Evolutionary conservation across 92 coral and sea anemone species (phyloP).

Genomic region (Umimayanthus chanpuru): DNA sequence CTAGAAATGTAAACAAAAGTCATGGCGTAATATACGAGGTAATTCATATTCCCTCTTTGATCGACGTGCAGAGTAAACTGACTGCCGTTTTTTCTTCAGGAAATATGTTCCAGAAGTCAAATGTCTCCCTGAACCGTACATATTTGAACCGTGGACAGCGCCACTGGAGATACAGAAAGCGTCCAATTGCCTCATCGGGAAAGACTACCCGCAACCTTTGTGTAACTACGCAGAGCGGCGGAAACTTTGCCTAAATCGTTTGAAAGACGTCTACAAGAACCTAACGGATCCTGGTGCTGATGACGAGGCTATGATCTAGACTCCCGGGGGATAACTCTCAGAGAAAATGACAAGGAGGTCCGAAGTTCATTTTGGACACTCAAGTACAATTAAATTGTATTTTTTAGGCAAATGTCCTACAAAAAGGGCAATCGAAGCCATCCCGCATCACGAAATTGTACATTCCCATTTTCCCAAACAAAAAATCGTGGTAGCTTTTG

Average conservation of each 20-base stretch:
- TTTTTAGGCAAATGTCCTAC: too few species aligned
- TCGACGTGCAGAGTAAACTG: too few species aligned
- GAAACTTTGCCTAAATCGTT: constrained; percentile 62
- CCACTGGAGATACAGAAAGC: constrained; percentile 73
- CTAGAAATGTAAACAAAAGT: too few species aligned
- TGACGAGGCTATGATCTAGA: constrained; percentile 8
- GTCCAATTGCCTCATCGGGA: constrained; percentile 80
- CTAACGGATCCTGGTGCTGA: constrained; percentile 65
- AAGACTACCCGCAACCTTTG: constrained; percentile 82
- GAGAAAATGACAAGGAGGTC: too few species aligned
- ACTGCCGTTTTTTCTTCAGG: constrained; percentile 43
- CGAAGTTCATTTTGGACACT: too few species aligned
- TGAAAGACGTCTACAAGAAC: constrained; percentile 68
- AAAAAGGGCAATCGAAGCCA: too few species aligned
- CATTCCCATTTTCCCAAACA: too few species aligned
- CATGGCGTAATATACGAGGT: too few species aligned
- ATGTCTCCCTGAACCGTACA: constrained; percentile 82
- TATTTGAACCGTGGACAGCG: constrained; percentile 90
- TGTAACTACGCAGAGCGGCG: constrained; percentile 72
- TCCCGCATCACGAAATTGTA: too few species aligned
- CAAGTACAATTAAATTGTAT: too few species aligned
- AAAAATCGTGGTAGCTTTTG: too few species aligned
- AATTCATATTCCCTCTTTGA: too few species aligned
- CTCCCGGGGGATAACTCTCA: neutral
- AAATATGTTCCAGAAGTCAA: constrained; percentile 88